Conservation (phyloP, 2,888 invertebrate species). For the Barypeithes pellucidus region DNA sequence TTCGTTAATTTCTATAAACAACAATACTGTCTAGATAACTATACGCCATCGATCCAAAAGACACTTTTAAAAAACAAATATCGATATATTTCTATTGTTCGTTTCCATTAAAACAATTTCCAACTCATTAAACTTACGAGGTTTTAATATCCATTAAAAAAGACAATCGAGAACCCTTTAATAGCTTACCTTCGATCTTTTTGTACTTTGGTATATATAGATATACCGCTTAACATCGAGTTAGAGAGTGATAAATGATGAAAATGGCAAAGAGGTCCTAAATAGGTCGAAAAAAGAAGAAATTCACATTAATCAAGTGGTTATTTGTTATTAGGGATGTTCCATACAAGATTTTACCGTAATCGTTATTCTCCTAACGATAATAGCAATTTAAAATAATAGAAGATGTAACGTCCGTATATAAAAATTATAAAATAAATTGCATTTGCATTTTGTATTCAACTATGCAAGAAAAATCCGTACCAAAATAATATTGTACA, state of each 20-base stretch:
- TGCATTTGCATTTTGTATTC: no score
- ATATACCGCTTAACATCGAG: slow-evolving; percentile 8
- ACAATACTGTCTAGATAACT: no score
- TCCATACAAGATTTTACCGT: not conserved
- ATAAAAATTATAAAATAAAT: no score
- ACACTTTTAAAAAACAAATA: not conserved
- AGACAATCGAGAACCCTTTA: slow-evolving; percentile 12
- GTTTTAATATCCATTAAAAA: slow-evolving; percentile 21
- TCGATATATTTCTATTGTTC: not conserved
- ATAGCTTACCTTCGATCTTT: slow-evolving; percentile 17
- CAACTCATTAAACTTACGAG: slow-evolving; percentile 4
- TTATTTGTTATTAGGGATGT: slow-evolving; percentile 1
- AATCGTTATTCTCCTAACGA: not conserved
- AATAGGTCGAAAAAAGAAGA: slow-evolving; percentile 27
- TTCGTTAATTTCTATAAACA: no score
- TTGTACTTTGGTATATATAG: slow-evolving; percentile 17
- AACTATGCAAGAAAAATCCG: no score
- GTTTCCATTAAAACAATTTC: not conserved
- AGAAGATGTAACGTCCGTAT: no score
- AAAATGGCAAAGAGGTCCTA: slow-evolving; percentile 25
- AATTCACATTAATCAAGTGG: slow-evolving; percentile 22
- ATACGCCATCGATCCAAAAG: no score
- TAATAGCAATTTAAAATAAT: no score
- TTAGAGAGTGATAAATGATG: slow-evolving; percentile 29
- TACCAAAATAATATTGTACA: no score